phyloP scores from a whole-genome alignment of 2,797 vertebrate species.

The Steatocranus sp. region DNA sequence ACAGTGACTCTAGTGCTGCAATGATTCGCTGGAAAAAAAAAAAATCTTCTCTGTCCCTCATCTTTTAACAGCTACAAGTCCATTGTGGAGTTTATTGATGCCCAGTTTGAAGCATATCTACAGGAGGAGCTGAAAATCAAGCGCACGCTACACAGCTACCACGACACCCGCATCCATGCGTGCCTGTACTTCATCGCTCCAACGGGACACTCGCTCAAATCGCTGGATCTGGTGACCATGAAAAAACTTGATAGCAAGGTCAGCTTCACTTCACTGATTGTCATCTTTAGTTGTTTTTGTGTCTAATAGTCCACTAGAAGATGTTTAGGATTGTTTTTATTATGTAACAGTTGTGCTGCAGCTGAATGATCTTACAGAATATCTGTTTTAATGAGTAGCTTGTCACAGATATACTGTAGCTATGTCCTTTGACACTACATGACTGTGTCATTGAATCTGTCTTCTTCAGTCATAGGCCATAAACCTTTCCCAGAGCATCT shows the following conservation, averaged over 20 bases:
- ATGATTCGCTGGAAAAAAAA: background rate
- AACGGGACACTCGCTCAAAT: slow-evolving; percentile 95
- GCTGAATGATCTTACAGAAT: background rate
- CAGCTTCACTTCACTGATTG: background rate
- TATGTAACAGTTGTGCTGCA: background rate
- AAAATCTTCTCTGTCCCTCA: background rate
- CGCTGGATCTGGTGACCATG: slow-evolving; percentile 96
- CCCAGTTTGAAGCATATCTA: slow-evolving; percentile 96
- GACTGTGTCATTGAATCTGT: slow-evolving; percentile 5
- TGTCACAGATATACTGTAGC: background rate
- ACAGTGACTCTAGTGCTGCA: background rate
- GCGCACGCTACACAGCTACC: slow-evolving; percentile 93
- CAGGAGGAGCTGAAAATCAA: slow-evolving; percentile 98
- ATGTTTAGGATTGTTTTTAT: background rate
- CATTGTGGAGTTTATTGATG: slow-evolving; percentile 95
- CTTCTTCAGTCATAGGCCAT: background rate
- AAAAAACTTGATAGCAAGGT: slow-evolving; percentile 99
- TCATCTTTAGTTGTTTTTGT: background rate
- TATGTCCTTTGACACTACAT: background rate
- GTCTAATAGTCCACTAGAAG: background rate
- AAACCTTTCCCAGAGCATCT: slow-evolving; percentile 41
- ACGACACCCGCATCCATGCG: slow-evolving; percentile 92
- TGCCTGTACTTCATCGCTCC: slow-evolving; percentile 98
- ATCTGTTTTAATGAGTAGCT: background rate
- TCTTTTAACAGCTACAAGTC: slow-evolving; percentile 86